Conservation (phyloP, 2,113 vertebrate species). For the Cercocebus atys region DNA sequence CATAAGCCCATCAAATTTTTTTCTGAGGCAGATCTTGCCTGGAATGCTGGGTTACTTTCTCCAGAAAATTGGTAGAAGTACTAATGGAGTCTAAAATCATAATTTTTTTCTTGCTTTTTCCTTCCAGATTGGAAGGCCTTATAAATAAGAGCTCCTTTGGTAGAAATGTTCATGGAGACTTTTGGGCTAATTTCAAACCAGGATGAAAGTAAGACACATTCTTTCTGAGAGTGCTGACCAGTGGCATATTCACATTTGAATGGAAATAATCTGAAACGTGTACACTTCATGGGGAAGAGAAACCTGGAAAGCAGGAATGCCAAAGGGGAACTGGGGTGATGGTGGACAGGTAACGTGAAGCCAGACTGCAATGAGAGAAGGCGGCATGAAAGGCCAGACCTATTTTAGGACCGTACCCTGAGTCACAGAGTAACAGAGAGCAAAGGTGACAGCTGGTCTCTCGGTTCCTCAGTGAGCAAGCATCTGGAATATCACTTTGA, state of each 20-base stretch:
- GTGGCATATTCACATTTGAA: neutral
- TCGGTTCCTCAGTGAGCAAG: slow-evolving; percentile 42
- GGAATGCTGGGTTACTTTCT: neutral
- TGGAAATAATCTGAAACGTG: neutral
- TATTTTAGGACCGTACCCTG: slow-evolving; percentile 50
- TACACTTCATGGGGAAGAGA: neutral
- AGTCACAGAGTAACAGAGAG: slow-evolving; percentile 38
- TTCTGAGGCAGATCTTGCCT: neutral
- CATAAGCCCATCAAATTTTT: neutral
- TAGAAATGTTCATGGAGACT: slow-evolving; percentile 3
- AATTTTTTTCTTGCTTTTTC: neutral
- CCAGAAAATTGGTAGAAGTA: neutral
- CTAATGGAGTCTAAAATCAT: neutral
- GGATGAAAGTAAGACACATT: neutral
- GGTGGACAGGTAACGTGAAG: neutral
- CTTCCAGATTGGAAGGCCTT: neutral
- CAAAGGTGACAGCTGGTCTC: slow-evolving; percentile 64
- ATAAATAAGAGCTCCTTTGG: neutral
- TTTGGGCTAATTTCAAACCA: neutral
- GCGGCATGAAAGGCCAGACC: slow-evolving; percentile 37
- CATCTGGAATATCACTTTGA: slow-evolving; percentile 52
- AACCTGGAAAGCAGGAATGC: slow-evolving; percentile 65
- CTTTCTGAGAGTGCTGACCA: neutral
- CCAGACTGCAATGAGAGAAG: slow-evolving; percentile 39
- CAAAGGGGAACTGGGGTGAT: neutral